Percentiles rank a stretch among this genome's conserved stretches.
Conservation (phyloP, 2,113 vertebrate species). For the Pollachius pollachius region DNA sequence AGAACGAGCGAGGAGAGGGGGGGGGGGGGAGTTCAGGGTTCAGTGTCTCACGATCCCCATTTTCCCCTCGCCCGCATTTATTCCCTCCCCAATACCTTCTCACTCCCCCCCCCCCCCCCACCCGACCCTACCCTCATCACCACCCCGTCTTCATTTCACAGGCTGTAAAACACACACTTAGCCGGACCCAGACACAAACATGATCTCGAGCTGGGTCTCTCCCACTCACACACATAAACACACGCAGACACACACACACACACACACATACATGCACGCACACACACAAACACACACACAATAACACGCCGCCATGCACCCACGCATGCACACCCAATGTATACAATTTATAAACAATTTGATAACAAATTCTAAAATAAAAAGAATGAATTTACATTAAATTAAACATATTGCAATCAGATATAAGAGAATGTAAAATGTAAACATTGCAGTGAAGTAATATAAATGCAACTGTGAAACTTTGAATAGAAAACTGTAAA, state of each 20-base stretch:
- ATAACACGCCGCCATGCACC: too few species aligned
- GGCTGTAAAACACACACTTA: conserved; percentile 58
- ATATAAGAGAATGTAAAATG: too few species aligned
- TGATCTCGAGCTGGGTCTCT: not conserved
- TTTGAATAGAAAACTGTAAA: too few species aligned
- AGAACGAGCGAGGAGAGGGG: conserved; percentile 5
- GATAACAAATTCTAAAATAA: too few species aligned
- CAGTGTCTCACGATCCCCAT: conserved; percentile 51
- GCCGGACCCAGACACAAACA: conserved; percentile 1
- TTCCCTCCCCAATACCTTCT: not conserved
- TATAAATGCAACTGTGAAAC: too few species aligned
- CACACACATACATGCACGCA: conserved; percentile 10
- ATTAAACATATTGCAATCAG: too few species aligned
- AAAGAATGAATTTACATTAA: too few species aligned
- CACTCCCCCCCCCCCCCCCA: conserved; percentile 1
- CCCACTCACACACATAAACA: not conserved
- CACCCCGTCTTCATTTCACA: conserved; percentile 67
- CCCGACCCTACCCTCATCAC: conserved; percentile 21
- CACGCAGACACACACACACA: conserved; percentile 28
- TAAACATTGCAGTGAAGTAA: too few species aligned
- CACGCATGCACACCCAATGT: conserved; percentile 20
- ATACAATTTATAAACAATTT: too few species aligned
- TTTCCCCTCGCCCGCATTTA: conserved; percentile 3
- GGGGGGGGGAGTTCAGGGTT: conserved; percentile 23
- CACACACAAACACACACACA: conserved; percentile 18